A percentile compares a stretch with the other conserved stretches of the same genome.
Conservation (phyloP, 2,797 vertebrate species). For the Anableps anableps region DNA sequence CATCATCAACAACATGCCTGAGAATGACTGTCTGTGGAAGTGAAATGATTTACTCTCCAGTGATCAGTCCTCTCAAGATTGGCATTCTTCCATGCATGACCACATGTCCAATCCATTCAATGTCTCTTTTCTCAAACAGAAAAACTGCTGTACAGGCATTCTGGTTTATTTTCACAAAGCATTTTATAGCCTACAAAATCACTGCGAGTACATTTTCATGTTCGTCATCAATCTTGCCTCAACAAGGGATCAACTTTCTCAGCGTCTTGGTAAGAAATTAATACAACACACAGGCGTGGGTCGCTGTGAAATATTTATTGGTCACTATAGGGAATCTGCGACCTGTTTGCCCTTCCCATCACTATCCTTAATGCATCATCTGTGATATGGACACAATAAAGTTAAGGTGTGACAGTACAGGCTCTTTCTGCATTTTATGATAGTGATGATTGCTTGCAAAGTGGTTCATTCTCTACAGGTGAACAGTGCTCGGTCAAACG, state of each 20-base stretch:
- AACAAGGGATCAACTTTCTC: slow-evolving; percentile 23
- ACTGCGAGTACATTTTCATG: slow-evolving; percentile 63
- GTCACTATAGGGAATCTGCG: slow-evolving; percentile 53
- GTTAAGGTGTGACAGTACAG: slow-evolving; percentile 42
- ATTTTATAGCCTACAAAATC: slow-evolving; percentile 67
- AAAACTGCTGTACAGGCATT: slow-evolving; percentile 64
- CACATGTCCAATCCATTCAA: slow-evolving; percentile 60
- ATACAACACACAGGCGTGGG: slow-evolving; percentile 8
- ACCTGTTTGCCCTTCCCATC: slow-evolving; percentile 60
- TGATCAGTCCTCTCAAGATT: slow-evolving; percentile 50
- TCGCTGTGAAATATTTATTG: slow-evolving; percentile 46
- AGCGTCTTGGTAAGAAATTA: slow-evolving; percentile 6
- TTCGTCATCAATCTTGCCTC: slow-evolving; percentile 53
- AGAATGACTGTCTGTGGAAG: slow-evolving; percentile 30
- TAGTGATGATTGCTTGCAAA: slow-evolving; percentile 53
- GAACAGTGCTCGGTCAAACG: slow-evolving; percentile 56
- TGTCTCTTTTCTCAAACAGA: slow-evolving; percentile 37
- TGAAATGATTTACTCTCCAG: slow-evolving; percentile 66
- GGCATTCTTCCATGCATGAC: slow-evolving; percentile 72
- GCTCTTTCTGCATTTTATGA: slow-evolving; percentile 55
- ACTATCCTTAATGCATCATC: slow-evolving; percentile 31
- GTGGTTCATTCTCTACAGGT: slow-evolving; percentile 70
- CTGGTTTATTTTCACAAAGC: slow-evolving; percentile 60
- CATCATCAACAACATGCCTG: slow-evolving; percentile 27
- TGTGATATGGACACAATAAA: slow-evolving; percentile 43